Percentiles rank a stretch among this genome's conserved stretches.
These are phyloP conservation scores for Pogonocherus hispidulus DNA, from an alignment of 2,888 invertebrate species.

Conservation along the genomic window DNA sequence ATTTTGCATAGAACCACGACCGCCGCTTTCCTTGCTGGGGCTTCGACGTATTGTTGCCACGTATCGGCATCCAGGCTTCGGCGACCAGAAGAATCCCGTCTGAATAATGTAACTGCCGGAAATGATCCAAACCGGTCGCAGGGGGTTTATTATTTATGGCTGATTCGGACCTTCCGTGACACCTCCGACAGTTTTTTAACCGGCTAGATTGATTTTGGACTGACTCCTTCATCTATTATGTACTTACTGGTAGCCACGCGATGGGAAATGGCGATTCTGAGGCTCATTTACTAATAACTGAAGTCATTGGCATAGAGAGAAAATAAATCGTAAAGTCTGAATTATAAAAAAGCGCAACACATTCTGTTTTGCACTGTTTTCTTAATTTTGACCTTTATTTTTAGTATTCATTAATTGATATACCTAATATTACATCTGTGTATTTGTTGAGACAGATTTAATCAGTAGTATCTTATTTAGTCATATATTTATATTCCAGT, in stretches of 20 bases:
- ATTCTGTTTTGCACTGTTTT: no score
- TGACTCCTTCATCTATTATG: background rate
- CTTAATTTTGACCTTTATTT: no score
- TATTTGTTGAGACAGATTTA: no score
- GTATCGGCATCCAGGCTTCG: constrained; percentile 26
- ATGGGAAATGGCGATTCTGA: no score
- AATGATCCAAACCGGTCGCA: background rate
- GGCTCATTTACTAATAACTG: no score
- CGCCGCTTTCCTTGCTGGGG: background rate
- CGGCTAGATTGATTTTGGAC: constrained; percentile 8
- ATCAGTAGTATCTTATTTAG: no score
- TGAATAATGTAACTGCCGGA: constrained; percentile 39
- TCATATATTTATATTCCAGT: no score
- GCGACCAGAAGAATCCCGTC: constrained; percentile 29
- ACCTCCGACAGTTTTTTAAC: background rate
- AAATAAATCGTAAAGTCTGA: no score
- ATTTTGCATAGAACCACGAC: constrained; percentile 12
- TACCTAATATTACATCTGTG: no score
- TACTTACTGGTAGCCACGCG: background rate
- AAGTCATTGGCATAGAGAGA: no score
- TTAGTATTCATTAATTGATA: no score
- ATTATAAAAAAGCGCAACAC: no score
- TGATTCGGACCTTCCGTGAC: background rate
- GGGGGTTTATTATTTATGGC: constrained; percentile 29
- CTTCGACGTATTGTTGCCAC: constrained; percentile 4